Conservation (phyloP, 2,888 invertebrate genomes). For the Loripinus fragilis region DNA sequence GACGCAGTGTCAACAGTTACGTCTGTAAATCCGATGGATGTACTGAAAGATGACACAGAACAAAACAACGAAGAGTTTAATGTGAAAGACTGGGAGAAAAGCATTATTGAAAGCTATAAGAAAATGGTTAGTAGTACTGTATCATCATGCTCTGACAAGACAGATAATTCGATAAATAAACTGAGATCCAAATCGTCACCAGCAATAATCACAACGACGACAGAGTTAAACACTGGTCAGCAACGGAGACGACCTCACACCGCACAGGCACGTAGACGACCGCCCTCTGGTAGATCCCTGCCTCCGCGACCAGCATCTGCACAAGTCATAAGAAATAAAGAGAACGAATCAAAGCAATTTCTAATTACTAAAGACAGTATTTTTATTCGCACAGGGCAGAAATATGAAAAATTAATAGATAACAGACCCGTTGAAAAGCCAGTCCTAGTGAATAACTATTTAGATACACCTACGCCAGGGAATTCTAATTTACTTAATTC, state of each 20-base stretch:
- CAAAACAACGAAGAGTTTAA: constrained; percentile 49
- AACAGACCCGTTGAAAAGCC: constrained; percentile 50
- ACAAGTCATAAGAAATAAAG: constrained; percentile 16
- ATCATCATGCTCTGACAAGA: constrained; percentile 26
- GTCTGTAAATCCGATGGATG: constrained; percentile 33
- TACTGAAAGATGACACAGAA: constrained; percentile 37
- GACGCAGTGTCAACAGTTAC: constrained; percentile 39
- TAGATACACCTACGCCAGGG: constrained; percentile 16
- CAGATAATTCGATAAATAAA: constrained; percentile 24
- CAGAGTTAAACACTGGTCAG: constrained; percentile 3
- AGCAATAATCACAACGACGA: constrained; percentile 13
- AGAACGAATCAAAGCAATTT: constrained; percentile 21
- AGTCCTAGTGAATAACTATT: constrained; percentile 52
- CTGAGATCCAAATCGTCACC: constrained; percentile 49
- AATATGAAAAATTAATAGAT: constrained; percentile 53
- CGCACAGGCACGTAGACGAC: constrained; percentile 37
- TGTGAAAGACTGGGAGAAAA: constrained; percentile 54
- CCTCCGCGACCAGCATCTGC: constrained; percentile 43
- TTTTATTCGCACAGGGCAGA: constrained; percentile 50
- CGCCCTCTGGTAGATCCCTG: constrained; percentile 27
- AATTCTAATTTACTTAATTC: neutral
- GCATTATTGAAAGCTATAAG: constrained; percentile 60
- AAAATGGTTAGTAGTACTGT: constrained; percentile 43
- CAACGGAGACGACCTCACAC: constrained; percentile 57
- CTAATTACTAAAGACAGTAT: constrained; percentile 57